Percentiles rank a stretch among this genome's conserved stretches.
These are phyloP conservation scores for Dryobota labecula DNA, from an alignment of 2,888 invertebrate species.

Conservation along the genomic window DNA sequence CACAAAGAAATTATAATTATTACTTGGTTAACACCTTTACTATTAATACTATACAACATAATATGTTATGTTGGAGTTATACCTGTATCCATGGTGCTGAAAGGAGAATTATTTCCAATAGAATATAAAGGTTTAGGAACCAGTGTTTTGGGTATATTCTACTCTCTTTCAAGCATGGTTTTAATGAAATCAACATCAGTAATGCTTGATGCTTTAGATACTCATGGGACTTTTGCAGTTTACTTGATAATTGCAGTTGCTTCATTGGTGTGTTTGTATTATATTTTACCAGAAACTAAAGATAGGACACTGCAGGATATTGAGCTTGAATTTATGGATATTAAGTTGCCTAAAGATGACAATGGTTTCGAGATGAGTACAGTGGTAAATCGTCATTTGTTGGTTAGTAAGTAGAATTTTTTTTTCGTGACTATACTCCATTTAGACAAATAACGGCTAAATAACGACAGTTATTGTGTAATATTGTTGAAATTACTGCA, in stretches of 20 bases:
- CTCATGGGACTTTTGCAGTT: conserved; percentile 38
- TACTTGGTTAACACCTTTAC: conserved; percentile 41
- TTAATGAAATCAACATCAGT: conserved; percentile 54
- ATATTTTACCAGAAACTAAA: conserved; percentile 55
- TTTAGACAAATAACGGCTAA: too few relatives aligned
- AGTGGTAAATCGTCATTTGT: conserved; percentile 1
- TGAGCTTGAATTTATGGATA: conserved; percentile 45
- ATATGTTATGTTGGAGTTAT: conserved; percentile 55
- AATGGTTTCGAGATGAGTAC: background rate
- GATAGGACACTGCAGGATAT: conserved; percentile 57
- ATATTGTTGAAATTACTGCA: too few relatives aligned
- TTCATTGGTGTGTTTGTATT: conserved; percentile 23
- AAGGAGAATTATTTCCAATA: conserved; percentile 57
- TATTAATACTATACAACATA: conserved; percentile 53
- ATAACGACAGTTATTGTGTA: too few relatives aligned
- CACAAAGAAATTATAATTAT: conserved; percentile 20
- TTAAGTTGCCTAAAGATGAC: conserved; percentile 20
- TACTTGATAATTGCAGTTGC: conserved; percentile 30
- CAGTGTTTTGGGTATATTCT: conserved; percentile 49
- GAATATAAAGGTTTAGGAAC: conserved; percentile 56
- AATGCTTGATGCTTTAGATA: conserved; percentile 39
- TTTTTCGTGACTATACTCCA: background rate
- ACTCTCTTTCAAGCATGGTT: conserved; percentile 52
- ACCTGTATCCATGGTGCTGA: conserved; percentile 57
- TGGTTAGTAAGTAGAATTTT: conserved; percentile 6